Conservation (phyloP, 2,797 vertebrate species). For the Denticeps clupeoides region DNA sequence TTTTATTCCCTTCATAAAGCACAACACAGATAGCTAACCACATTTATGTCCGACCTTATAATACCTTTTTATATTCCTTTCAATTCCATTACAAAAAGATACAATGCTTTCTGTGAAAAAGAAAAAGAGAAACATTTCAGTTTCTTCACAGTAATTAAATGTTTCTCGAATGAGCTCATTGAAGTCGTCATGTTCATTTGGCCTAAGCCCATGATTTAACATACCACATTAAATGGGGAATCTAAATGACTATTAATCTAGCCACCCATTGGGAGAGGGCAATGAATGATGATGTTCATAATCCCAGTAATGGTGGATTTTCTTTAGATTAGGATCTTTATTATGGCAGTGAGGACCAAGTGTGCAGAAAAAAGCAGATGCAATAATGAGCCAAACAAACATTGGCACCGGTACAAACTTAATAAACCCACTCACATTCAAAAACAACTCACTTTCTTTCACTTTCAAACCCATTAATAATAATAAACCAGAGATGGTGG, state of each 20-base stretch:
- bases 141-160: conserved; percentile 63
- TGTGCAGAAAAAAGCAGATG: too few species aligned
- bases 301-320: conserved; percentile 59
- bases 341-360: conserved; percentile 43
- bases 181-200: conserved; percentile 53
- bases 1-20: conserved; percentile 53
- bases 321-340: conserved; percentile 47
- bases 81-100: conserved; percentile 55
- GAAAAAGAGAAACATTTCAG: conserved; percentile 53
- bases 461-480: too few species aligned
- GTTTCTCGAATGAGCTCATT: conserved; percentile 58
- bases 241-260: conserved; percentile 57
- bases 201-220: conserved; percentile 52
- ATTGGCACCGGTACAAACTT: too few species aligned
- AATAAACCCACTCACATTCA: too few species aligned
- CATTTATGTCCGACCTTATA: conserved; percentile 40
- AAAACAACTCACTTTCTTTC: too few species aligned
- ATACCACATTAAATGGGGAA: conserved; percentile 60
- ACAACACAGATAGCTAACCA: conserved; percentile 33
- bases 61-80: conserved; percentile 45
- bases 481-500: too few species aligned
- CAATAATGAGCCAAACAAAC: too few species aligned
- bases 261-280: conserved; percentile 61
- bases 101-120: conserved; percentile 55
- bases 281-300: conserved; percentile 64